Base-by-base conservation (phyloP, 2,113 vertebrate genomes). In the Aplodontia rufa region DNA sequence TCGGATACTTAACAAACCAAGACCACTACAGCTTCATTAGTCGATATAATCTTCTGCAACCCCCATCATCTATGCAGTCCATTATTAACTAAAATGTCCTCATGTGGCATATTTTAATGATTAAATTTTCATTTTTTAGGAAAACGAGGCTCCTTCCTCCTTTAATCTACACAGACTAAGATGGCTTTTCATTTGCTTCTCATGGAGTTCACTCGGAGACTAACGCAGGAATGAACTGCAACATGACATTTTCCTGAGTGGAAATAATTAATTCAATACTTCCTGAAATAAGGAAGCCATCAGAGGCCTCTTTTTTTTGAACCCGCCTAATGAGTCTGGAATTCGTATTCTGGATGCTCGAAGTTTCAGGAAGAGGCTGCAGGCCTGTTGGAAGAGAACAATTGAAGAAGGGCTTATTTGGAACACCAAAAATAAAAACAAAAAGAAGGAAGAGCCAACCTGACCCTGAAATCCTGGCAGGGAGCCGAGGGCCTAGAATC, bases 221-320 rank as follows among this genome's bases (percentile, higher is more conserved):
- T 66, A n/a, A 88, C 86, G 82, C 86, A 94, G 83, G 37, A 89
- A 91, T 69, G 40, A 32, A 51, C 66, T 91, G 79, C 66, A 81
- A 47, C 42, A 51, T 37, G 83, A 89, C 88, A 87, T 87, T 93
- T 98, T 97, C 96, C 97, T 96, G 94, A 97, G 93, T 98, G 96
- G 97, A 97, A 97, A 97, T 97, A 94, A 96, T 97, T 97, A 95
- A 95, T 92, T 72, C 82, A 83, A 83, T 45, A 20, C 51, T 96
- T 97, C 94, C 96, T 94, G 91, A 95, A 97, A 97, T 96, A 75
- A 96, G 96, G 91, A 97, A 94, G 86, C 69, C 78, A 88, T 85
- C 88, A 37, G 91, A 97, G 94, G 53, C 76, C 88, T 82, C 17
- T 82, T 71, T 82, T 71, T 76, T 90, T 82, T 87, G n/a, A 92